A percentile compares a stretch with the other conserved stretches of the same genome.
Evolutionary conservation across 1,140 invertebrate genomes (phyloP).

Genomic region (Drosophila sucinea): DNA sequence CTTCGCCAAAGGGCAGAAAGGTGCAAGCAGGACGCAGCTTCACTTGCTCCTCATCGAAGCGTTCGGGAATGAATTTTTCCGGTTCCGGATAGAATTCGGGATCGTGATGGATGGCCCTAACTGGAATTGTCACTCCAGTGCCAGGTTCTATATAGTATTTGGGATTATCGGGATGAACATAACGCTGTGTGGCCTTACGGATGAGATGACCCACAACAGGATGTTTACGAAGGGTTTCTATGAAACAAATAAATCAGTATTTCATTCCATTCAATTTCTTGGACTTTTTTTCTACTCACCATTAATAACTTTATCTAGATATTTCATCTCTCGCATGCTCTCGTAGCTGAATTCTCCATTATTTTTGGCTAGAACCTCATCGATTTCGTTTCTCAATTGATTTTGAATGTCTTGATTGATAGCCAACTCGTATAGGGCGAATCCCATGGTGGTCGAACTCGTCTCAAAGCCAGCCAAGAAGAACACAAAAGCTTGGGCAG

Average conservation of each 20-base stretch:
- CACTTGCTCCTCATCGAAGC: constrained; percentile 84
- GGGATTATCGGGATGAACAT: constrained; percentile 85
- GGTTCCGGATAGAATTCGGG: constrained; percentile 74
- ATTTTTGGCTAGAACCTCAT: not conserved
- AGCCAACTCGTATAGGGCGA: constrained; percentile 84
- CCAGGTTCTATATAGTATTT: constrained; percentile 86
- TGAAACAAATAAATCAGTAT: not conserved
- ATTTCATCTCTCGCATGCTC: constrained; percentile 84
- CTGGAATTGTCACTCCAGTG: constrained; percentile 86
- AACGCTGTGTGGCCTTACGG: constrained; percentile 46
- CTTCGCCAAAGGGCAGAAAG: constrained; percentile 64
- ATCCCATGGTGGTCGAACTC: constrained; percentile 84
- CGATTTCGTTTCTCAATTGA: constrained; percentile 21
- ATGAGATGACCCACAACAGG: constrained; percentile 56
- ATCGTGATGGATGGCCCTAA: constrained; percentile 86
- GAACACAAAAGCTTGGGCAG: constrained; percentile 84
- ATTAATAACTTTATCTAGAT: constrained; percentile 83
- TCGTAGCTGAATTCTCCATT: constrained; percentile 82
- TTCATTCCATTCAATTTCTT: not conserved
- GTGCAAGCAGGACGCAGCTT: constrained; percentile 52
- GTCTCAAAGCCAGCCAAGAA: constrained; percentile 87
- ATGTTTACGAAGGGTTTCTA: constrained; percentile 1
- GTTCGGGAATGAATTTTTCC: constrained; percentile 85
- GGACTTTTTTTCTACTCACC: constrained; percentile 21
- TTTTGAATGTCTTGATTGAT: constrained; percentile 82